These are phyloP conservation scores for Limnephilus auricula DNA, from an alignment of 2,888 invertebrate genomes.

Conservation along the genomic window DNA sequence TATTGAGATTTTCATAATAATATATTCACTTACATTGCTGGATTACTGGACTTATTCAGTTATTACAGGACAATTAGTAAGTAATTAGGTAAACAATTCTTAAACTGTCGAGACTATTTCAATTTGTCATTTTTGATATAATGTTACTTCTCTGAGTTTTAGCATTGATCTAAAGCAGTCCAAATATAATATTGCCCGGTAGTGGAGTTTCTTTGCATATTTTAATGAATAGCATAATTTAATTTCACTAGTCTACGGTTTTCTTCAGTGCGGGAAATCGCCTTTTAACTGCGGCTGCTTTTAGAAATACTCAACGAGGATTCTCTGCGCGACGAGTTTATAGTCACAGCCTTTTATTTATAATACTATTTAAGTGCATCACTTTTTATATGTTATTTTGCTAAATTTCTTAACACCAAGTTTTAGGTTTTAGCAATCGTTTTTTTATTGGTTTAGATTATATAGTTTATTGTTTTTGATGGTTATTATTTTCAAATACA, in stretches of 20 bases:
- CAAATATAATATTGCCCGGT: background rate
- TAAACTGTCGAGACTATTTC: background rate
- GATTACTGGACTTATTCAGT: background rate
- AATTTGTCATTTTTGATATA: background rate
- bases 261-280: background rate
- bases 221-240: background rate
- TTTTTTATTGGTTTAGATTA: too few species aligned
- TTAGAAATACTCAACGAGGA: background rate
- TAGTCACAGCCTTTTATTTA: constrained; percentile 16
- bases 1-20: constrained; percentile 2
- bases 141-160: background rate
- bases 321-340: background rate
- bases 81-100: background rate
- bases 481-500: background rate
- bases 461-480: background rate
- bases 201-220: background rate
- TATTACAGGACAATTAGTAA: background rate
- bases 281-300: background rate
- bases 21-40: background rate
- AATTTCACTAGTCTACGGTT: background rate
- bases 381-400: background rate
- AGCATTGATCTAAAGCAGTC: background rate
- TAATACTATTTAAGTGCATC: background rate
- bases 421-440: background rate
- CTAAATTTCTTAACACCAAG: background rate